A percentile compares a stretch with the other conserved stretches of the same genome.
phyloP scores from a whole-genome alignment of 2,888 invertebrate species.

The Metallyticus violacea region DNA sequence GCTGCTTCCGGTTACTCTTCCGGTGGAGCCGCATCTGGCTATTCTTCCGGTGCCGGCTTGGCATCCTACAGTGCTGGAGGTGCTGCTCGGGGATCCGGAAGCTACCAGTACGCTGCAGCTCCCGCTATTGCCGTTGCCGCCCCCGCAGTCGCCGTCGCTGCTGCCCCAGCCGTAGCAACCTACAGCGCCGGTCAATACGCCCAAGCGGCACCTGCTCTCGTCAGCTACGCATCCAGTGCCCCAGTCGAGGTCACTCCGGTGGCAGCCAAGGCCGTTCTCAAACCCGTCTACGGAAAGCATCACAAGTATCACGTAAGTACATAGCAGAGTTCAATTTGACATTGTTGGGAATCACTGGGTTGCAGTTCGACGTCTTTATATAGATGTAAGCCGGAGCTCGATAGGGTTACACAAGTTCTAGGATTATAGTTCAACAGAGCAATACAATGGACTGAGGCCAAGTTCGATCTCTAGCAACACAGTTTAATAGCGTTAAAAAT shows the following conservation, averaged over 20 bases:
- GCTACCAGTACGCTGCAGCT: slow-evolving; percentile 24
- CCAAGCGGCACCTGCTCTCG: slow-evolving; percentile 29
- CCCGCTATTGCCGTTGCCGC: neutral
- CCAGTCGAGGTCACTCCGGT: slow-evolving; percentile 36
- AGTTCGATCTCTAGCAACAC: no score
- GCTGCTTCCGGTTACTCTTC: neutral
- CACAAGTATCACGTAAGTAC: slow-evolving; percentile 61
- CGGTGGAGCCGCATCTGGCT: slow-evolving; percentile 34
- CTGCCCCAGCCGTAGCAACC: slow-evolving; percentile 36
- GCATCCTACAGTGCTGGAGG: slow-evolving; percentile 3
- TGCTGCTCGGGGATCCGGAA: slow-evolving; percentile 17
- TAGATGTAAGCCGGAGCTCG: no score
- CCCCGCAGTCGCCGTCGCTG: slow-evolving; percentile 37
- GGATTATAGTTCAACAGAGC: no score
- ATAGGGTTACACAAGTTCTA: no score
- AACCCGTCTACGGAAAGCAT: slow-evolving; percentile 59
- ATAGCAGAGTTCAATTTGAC: no score
- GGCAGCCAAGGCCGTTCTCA: slow-evolving; percentile 44
- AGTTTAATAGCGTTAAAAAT: no score
- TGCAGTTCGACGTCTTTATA: no score
- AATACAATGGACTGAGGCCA: no score
- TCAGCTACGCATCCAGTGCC: slow-evolving; percentile 38
- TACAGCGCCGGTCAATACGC: slow-evolving; percentile 36
- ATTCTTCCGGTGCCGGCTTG: neutral
- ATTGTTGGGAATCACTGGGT: no score